phyloP scores from a whole-genome alignment of 2,888 invertebrate species.

The Heliconius charithonia region DNA sequence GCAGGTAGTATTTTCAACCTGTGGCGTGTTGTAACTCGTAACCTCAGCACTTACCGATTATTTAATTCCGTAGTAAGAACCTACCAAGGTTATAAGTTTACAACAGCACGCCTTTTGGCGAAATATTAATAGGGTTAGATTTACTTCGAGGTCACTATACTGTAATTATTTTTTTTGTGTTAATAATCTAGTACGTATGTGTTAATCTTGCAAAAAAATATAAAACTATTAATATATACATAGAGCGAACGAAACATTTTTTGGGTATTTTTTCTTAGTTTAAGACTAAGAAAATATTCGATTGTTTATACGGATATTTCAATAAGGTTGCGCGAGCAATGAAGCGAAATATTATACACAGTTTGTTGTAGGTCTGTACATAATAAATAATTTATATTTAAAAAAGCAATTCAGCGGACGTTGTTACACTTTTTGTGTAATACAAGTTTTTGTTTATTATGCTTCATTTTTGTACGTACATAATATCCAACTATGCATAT shows the following conservation, averaged over 20 bases:
- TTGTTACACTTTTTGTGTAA: not conserved
- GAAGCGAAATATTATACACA: not conserved
- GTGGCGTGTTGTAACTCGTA: not conserved
- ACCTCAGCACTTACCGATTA: not conserved
- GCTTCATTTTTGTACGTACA: not conserved
- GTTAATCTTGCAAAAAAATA: not conserved
- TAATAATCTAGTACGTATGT: not conserved
- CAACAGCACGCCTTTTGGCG: conserved; percentile 16
- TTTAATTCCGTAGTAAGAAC: not conserved
- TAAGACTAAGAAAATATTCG: not conserved
- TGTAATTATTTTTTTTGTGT: not conserved
- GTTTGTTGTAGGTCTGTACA: no score
- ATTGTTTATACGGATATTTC: not conserved
- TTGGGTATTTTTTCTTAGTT: no score
- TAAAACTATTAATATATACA: no score
- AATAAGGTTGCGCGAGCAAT: not conserved
- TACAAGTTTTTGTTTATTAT: not conserved
- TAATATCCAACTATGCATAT: not conserved
- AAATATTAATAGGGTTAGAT: conserved; percentile 2
- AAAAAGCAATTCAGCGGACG: not conserved
- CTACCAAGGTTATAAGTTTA: conserved; percentile 20
- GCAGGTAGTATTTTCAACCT: not conserved
- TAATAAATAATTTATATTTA: conserved; percentile 3
- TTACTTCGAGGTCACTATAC: conserved; percentile 17
- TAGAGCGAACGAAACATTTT: no score